Evolutionary conservation across 1,140 invertebrate species (phyloP), one percentile per base, ranked within the genome.

Genomic region (Notospermus geniculatus): DNA sequence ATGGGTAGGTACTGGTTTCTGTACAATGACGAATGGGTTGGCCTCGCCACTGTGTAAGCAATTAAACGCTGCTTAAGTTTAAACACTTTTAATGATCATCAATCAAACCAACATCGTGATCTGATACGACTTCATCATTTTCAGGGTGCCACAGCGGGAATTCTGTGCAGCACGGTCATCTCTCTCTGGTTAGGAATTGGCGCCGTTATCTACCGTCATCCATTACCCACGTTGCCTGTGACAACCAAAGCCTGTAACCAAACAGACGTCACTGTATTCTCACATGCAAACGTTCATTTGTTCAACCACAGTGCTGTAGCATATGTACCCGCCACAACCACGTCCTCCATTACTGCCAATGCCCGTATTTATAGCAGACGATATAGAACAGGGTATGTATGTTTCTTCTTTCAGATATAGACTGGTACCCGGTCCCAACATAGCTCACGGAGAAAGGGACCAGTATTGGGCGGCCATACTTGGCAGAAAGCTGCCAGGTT

Each of bases 121-220:
- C n/a, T n/a, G n/a, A n/a, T n/a, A n/a, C n/a, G 11, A 32, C 17
- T n/a, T 15, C 32, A 54, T 43, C 22, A 36, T 50, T 64, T 62
- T 7, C 60, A 78, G 76, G 77, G 75, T 19, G 75, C 74, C 23
- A 57, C 60, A 2, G 39, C 58, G 9, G 75, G 74, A 2, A 32
- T 74, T 22, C 46, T 75, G 0, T 60, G 57, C 19, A 71, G 73
- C 43, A 54, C 76, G 15, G 50, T 30, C 1, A 53, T 73, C 0
- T 67, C 69, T 15, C 64, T 71, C 15, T 77, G 72, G 73, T 45
- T 77, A 22, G 71, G 66, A 2, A 57, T 77, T 7, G 71, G 73
- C 1, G 56, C 72, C 1, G 71, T 74, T 17, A 23, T 71, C 2
- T 59, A 70, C 59, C 22, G 57, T 36, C 32, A 36, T 36, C 32